Evolutionary conservation across 2,113 vertebrate genomes (phyloP).

Genomic region (Zosterops borbonicus): DNA sequence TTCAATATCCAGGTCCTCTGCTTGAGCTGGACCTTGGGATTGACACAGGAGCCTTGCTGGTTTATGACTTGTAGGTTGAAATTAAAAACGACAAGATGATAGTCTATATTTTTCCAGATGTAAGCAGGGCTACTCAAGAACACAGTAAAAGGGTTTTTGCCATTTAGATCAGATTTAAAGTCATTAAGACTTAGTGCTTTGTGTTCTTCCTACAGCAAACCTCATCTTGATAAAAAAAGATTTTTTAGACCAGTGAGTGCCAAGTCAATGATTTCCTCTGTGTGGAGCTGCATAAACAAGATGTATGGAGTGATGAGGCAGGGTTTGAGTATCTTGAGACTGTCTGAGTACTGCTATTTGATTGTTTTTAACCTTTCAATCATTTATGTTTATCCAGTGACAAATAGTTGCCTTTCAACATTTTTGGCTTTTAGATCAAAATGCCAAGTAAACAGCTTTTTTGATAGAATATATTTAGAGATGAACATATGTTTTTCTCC

Average conservation of each 20-base stretch:
- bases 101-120: background rate
- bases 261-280: background rate
- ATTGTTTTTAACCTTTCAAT: background rate
- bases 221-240: background rate
- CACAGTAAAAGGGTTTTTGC: background rate
- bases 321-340: background rate
- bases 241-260: slow-evolving; percentile 5
- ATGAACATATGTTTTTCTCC: background rate
- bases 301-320: background rate
- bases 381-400: background rate
- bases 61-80: background rate
- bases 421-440: background rate
- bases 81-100: background rate
- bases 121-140: background rate
- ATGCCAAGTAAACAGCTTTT: background rate
- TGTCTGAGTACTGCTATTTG: background rate
- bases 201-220: background rate
- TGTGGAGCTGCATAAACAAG: background rate
- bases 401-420: background rate
- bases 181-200: background rate
- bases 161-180: background rate
- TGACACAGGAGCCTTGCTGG: background rate
- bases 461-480: background rate
- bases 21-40: background rate
- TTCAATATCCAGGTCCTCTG: background rate